Evolutionary conservation across 2,888 invertebrate genomes (phyloP).

Genomic region (Gymnoscelis rufifasciata): DNA sequence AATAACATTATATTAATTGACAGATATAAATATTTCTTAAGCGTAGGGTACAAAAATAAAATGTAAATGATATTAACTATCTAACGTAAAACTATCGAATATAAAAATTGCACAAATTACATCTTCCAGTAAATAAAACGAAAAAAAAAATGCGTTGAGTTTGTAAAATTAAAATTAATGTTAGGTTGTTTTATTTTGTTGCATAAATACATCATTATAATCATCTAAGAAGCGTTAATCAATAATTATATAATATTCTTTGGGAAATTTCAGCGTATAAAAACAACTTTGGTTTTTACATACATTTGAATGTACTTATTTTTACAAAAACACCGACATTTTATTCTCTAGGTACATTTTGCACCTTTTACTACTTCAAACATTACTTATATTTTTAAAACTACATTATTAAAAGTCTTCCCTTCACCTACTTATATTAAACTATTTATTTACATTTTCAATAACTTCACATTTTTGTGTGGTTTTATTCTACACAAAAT

Average conservation of each 20-base stretch:
- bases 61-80: constrained; percentile 59
- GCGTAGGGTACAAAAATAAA: constrained; percentile 69
- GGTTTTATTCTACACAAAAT: no score
- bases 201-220: not conserved
- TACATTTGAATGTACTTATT: constrained; percentile 1
- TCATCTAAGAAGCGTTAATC: constrained; percentile 12
- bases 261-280: constrained; percentile 20
- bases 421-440: constrained; percentile 30
- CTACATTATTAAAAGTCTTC: constrained; percentile 38
- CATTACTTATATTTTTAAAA: constrained; percentile 27
- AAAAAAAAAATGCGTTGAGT: not conserved
- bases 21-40: constrained; percentile 61
- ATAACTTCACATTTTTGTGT: no score
- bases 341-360: constrained; percentile 17
- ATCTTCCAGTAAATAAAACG: not conserved
- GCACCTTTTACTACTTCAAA: constrained; percentile 41
- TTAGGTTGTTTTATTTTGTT: not conserved
- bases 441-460: constrained; percentile 14
- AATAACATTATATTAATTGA: constrained; percentile 68
- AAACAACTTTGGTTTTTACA: constrained; percentile 13
- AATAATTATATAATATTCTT: constrained; percentile 14
- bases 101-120: not conserved
- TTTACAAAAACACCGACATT: constrained; percentile 17
- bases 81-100: constrained; percentile 17
- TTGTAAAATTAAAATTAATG: not conserved